Evolutionary conservation across 1,140 invertebrate genomes (phyloP), one percentile per base, ranked within the genome.

Genomic region (Drosophila kikkawai): DNA sequence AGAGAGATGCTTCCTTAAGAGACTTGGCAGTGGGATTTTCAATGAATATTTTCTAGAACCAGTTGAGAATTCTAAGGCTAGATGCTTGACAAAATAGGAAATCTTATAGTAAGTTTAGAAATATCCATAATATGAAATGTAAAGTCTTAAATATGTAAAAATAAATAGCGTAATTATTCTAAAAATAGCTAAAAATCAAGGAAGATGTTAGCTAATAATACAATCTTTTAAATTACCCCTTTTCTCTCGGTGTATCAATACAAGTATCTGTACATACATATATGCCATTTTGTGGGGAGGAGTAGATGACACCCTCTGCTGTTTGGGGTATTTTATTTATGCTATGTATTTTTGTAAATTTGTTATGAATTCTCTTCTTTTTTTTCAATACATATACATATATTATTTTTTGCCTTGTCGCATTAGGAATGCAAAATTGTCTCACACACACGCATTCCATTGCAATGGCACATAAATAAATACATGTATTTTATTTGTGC

Each of bases 341-440:
- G 83, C 79, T 63, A 51, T 82, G 61, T 64, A 63, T 78, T 65
- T 81, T 56, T 82, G 58, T 79, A 84, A 83, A 86, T 85, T 80
- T 85, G 73, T 79, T 82, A 86, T 85, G 78, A 55, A 86, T 85
- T 76, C 60, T 75, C 64, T 77, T 75, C 51, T 66, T 60, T 80
- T 80, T 80, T 68, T 66, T 70, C 39, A 1, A 17, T 8, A 1
- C 34, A 51, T 19, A 48, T 19, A 17, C 68, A 75, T 64, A 19
- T 45, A 6, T 22, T 13, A 44, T 65, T 80, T 74, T 76, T 75
- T 79, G 59, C 64, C 64, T 87, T 87, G 83, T 86, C 82, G 83
- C 82, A 86, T 86, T 86, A 87, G 70, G 74, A 82, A 86, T 86
- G 82, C 82, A 86, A 87, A 86, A 86, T 79, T 85, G 66, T 80